These are phyloP conservation scores for Melinopterus prodromus DNA, from an alignment of 2,888 invertebrate genomes.

Conservation along the genomic window DNA sequence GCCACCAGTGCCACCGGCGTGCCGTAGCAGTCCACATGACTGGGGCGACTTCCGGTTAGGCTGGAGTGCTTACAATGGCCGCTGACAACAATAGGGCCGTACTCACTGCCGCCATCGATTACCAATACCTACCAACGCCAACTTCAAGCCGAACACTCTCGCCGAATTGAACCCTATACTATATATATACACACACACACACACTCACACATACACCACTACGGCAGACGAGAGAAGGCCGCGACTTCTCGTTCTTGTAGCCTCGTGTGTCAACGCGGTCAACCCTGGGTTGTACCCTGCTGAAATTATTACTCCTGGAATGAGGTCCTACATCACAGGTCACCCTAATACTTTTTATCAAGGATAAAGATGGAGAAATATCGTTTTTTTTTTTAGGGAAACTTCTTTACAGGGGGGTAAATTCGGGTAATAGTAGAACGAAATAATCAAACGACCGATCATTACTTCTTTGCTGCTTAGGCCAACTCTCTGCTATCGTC, in stretches of 20 bases:
- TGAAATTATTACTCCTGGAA: constrained; percentile 28
- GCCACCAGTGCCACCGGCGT: neutral
- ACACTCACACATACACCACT: neutral
- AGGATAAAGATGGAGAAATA: no score
- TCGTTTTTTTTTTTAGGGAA: no score
- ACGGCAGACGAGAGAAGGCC: neutral
- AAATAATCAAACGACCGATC: no score
- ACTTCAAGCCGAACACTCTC: constrained; percentile 52
- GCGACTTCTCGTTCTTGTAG: constrained; percentile 10
- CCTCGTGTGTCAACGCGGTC: constrained; percentile 21
- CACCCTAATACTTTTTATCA: no score
- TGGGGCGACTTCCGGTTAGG: constrained; percentile 53
- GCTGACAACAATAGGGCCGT: constrained; percentile 53
- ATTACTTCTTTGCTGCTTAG: no score
- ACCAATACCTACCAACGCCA: constrained; percentile 50
- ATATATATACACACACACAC: constrained; percentile 10
- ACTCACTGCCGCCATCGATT: constrained; percentile 54
- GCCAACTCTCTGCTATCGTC: no score
- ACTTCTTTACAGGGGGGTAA: no score
- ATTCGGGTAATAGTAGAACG: no score
- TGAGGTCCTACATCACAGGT: neutral
- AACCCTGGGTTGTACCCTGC: neutral
- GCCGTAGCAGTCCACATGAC: constrained; percentile 44
- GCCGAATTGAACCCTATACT: constrained; percentile 12
- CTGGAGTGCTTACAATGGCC: constrained; percentile 54